Base-by-base conservation (phyloP, 2,888 invertebrate species). In the Himalopsyche japonica region DNA sequence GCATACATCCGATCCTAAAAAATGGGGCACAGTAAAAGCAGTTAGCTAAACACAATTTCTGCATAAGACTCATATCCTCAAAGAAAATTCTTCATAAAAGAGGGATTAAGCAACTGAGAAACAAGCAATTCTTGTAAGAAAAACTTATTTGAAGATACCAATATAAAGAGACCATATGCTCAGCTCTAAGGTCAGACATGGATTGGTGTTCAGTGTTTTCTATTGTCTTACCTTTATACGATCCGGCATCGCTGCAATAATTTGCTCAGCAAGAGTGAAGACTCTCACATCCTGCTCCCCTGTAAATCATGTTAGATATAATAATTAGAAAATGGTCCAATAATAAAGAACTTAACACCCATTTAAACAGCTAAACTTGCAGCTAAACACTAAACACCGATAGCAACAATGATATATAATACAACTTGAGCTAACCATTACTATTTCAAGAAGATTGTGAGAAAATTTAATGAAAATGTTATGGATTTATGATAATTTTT, bases 221-320 rank as follows among this genome's bases (percentile, higher is more conserved):
- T 43, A 43, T 12, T 37, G 43, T 82, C 88, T 89, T 90, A 96
- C 96, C 95, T 99, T 99, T 90, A 99, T 99, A 89, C 98, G 94
- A 88, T 98, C 98, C 85, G 99, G 99, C 94, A 99, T 97, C 15
- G 99, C 99, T 82, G 98, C 99, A 89, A 99, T 99, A 88, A 99
- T 99, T 92, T 99, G 98, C 90, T 98, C 98, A 82, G 99, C 99
- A 89, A 99, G 92, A 83, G 98, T 98, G 89, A 98, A 93, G 87
- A 98, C 98, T 89, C 97, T 95, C 88, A 96, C 97, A 93, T 97
- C 97, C 92, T 97, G 97, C 91, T 97, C 97, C 95, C 97, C 97
- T 96, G 94, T 90, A 94, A 92, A 88, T 87, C 30, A 34, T 78
- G 10, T 76, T 81, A 27, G 64, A 43, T 77, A 81, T 80, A 78